Base-by-base conservation (phyloP, 2,888 invertebrate genomes). In the Axea sp. region DNA sequence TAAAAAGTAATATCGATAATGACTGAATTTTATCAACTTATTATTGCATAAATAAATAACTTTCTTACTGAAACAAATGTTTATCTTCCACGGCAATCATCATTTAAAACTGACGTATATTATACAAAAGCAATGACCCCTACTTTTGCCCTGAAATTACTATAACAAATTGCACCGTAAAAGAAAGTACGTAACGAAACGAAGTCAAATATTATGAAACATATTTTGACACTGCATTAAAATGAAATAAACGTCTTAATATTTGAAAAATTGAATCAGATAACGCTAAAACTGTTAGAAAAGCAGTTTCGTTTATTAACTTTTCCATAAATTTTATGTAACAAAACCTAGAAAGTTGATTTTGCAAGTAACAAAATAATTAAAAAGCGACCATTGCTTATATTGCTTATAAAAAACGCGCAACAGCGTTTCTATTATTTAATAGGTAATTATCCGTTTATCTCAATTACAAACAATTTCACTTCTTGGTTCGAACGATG, bases 401-500 rank as follows among this genome's bases (percentile, higher is more conserved):
- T 59, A 17, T 17, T 1, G 6, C 22, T 26, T 26, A 31, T 2
- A 22, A 60, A 60, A 60, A 41, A 26, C 24, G 35, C 35, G 45
- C 33, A 59, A 59, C 12, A 3, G 2, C 14, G 30, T 24, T 4
- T 12, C 9, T 31, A 7, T 62, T 62, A 51, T 62, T 62, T 14
- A 49, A 60, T 14, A 9, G 0, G n/a, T 12, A 3, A 5, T 11
- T 39, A 12, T 15, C n/a, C 19, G 8, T 47, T 47, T 37, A 59
- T 59, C 39, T 14, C 28, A 49, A 62, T 51, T 62, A 51, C 31
- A 41, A 49, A 24, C 49, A 51, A 51, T 59, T 59, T 59, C 59
- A 31, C 45, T 26, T 14, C 5, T 14, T 12, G 9, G 28, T 43
- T 24, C 31, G 15, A 45, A 17, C n/a, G 8, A 6, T 8, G 17